Percentiles rank a stretch among this genome's conserved stretches.
phyloP scores from a whole-genome alignment of 2,797 vertebrate genomes.

The Macrochelys suwanniensis region DNA sequence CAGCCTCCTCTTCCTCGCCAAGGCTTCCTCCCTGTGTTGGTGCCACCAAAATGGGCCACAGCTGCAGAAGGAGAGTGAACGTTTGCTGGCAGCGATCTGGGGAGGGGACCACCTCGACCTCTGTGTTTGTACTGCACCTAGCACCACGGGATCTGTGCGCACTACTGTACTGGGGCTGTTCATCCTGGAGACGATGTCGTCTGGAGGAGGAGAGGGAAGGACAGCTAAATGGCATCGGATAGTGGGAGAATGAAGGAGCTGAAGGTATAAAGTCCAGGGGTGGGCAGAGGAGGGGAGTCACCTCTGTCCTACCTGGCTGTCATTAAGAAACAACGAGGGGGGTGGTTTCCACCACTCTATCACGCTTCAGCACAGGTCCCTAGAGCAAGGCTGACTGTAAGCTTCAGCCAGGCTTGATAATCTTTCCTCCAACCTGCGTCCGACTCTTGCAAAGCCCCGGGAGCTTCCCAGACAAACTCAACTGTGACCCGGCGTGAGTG shows the following conservation, averaged over 20 bases:
- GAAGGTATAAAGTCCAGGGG: conserved; percentile 23
- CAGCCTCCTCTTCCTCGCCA: conserved; percentile 38
- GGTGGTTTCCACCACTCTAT: conserved; percentile 8
- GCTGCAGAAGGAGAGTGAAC: background rate
- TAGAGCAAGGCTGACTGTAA: background rate
- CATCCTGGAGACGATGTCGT: background rate
- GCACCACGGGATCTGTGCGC: background rate
- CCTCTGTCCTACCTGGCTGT: conserved; percentile 22
- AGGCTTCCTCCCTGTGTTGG: background rate
- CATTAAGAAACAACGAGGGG: conserved; percentile 26
- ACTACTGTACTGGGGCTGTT: background rate
- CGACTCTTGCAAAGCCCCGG: background rate
- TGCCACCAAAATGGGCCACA: background rate
- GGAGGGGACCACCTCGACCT: conserved; percentile 3
- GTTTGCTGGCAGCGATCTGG: conserved; percentile 23
- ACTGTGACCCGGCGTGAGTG: background rate
- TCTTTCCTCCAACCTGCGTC: background rate
- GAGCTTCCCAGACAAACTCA: background rate
- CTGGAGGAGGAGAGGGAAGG: background rate
- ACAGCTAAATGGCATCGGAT: background rate
- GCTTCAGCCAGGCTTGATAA: conserved; percentile 5
- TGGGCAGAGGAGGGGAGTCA: conserved; percentile 12
- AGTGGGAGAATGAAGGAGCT: background rate
- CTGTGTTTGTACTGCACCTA: background rate
- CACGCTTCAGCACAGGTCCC: conserved; percentile 40